Percentiles rank a stretch among this genome's conserved stretches.
These are phyloP conservation scores for Eufriesea mexicana DNA, from an alignment of 1,140 invertebrate species.

Conservation along the genomic window DNA sequence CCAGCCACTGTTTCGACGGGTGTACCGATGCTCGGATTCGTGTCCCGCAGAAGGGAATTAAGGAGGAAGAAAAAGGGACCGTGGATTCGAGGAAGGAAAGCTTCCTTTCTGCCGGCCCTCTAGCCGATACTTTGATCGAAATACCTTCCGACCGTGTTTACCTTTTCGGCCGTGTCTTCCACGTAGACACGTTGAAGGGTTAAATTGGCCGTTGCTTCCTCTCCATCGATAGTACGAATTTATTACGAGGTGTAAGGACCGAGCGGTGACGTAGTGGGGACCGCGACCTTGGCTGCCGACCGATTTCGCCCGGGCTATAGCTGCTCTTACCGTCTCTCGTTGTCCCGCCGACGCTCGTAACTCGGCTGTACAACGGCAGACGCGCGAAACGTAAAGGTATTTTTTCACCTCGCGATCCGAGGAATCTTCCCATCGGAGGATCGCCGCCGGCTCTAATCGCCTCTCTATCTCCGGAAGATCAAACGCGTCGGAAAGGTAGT, in stretches of 20 bases:
- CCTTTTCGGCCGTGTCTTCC: constrained; percentile 31
- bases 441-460: constrained; percentile 23
- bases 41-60: constrained; percentile 70
- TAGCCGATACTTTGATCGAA: constrained; percentile 29
- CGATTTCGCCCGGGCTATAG: background rate
- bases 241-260: background rate
- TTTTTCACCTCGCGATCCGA: background rate
- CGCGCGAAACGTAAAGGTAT: too few species aligned
- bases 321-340: too few species aligned
- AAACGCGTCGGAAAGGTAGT: background rate
- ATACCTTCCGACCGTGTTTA: constrained; percentile 34
- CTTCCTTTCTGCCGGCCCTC: constrained; percentile 11
- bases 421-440: background rate
- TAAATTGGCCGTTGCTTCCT: background rate
- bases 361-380: too few species aligned
- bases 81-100: constrained; percentile 50
- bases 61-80: constrained; percentile 47
- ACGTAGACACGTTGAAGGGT: background rate
- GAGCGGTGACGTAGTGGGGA: background rate
- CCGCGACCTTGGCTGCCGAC: background rate
- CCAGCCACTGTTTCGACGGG: constrained; percentile 79
- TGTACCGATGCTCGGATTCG: constrained; percentile 78
- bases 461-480: constrained; percentile 15
- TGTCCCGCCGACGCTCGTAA: background rate
- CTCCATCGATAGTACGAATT: background rate